Percentiles rank a stretch among this genome's conserved stretches.
These are phyloP conservation scores for Monochamus alternatus DNA, from an alignment of 2,888 invertebrate genomes.

Conservation along the genomic window DNA sequence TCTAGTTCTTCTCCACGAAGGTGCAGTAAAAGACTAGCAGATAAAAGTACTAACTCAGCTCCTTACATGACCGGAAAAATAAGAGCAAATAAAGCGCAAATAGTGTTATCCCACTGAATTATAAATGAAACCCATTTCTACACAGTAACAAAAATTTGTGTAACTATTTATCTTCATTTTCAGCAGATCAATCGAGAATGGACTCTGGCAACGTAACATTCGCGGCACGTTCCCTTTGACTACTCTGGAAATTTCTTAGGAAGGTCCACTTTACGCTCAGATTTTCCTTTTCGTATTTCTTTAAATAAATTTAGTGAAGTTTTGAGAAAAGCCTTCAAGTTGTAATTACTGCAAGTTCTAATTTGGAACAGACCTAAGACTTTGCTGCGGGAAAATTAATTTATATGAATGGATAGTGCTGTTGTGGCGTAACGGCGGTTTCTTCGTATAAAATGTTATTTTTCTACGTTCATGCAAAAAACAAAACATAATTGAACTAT, in stretches of 20 bases:
- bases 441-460: background rate
- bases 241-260: conserved; percentile 54
- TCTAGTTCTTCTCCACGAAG: background rate
- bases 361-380: background rate
- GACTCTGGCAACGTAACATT: conserved; percentile 35
- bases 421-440: background rate
- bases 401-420: background rate
- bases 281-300: conserved; percentile 56
- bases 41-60: background rate
- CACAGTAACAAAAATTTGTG: conserved; percentile 43
- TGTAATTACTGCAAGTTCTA: conserved; percentile 2
- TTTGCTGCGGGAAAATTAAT: background rate
- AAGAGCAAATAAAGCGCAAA: conserved; percentile 3
- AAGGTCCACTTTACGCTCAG: conserved; percentile 57
- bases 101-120: conserved; percentile 19
- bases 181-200: conserved; percentile 46
- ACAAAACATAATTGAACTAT: no score
- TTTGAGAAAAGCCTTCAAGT: background rate
- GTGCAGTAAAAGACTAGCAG: background rate
- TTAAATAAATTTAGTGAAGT: conserved; percentile 37
- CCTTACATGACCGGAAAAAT: conserved; percentile 2
- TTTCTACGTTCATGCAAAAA: no score
- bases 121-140: conserved; percentile 26
- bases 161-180: conserved; percentile 53
- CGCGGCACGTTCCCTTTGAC: conserved; percentile 48